Evolutionary conservation across 2,797 vertebrate genomes (phyloP), one percentile per base, ranked within the genome.

Genomic region (Remorina albescens): DNA sequence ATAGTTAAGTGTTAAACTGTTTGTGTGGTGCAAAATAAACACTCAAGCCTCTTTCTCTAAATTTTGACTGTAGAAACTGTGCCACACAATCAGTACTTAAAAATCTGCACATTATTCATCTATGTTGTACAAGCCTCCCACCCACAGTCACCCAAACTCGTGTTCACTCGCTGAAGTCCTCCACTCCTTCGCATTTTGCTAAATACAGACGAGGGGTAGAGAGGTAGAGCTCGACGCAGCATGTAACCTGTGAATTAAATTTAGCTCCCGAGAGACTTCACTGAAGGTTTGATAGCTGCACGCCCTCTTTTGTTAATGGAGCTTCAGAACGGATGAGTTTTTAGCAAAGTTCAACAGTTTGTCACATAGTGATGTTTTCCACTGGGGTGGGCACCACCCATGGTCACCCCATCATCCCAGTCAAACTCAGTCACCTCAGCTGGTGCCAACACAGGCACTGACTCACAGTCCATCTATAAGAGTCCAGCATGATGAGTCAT

Each of bases 201-300:
- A 54, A 75, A 89, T 69, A 79, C 71, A 72, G 75, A 73, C 39
- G 6, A 53, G 74, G 41, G 53, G 42, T 36, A 74, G 70, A 50
- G 73, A 80, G 77, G 67, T 49, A 37, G 46, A 76, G 60, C 71
- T 76, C 70, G 11, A 9, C 7, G 15, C 74, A 36, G 50, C 25
- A 2, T 23, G 28, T 67, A 82, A 83, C 76, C 85, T 80, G 69
- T 70, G 71, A 81, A 89, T 86, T 76, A 64, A 89, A 83, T 86
- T 84, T 81, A 79, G 87, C 75, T 42, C 51, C 63, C 2, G 6
- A 74, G 74, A 80, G 67, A 71, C 65, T 86, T 80, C 81, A 76
- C 88, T 91, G 58, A 70, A 87, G 36, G 71, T 82, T 87, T 69
- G 84, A 86, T 78, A 76, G 84, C 68, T 37, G 60, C 62, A 23